A percentile compares a stretch with the other conserved stretches of the same genome.
Conservation (phyloP, 2,888 invertebrate genomes). For the Noctua comes region DNA sequence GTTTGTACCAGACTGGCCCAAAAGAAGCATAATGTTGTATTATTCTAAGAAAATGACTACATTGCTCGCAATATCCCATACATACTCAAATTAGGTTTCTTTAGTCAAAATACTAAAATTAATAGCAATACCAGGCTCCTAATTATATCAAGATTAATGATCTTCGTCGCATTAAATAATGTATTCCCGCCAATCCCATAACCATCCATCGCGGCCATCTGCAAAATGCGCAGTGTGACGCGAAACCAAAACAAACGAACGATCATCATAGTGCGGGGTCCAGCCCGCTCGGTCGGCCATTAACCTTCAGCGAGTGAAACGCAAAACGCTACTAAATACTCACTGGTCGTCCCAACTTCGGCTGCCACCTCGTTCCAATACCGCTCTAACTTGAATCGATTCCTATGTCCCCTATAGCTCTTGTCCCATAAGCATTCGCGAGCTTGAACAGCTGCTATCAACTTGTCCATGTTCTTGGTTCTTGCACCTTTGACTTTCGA, state of each 20-base stretch:
- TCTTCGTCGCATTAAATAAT: conserved; percentile 19
- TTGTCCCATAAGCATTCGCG: conserved; percentile 88
- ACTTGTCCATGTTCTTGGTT: conserved; percentile 86
- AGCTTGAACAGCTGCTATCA: conserved; percentile 87
- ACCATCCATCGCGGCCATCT: conserved; percentile 35
- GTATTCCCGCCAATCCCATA: conserved; percentile 8
- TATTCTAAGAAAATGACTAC: not conserved
- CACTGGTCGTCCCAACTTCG: conserved; percentile 87
- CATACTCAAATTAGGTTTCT: not conserved
- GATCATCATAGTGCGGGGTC: conserved; percentile 35
- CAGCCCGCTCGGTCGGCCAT: conserved; percentile 68
- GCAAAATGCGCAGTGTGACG: conserved; percentile 42
- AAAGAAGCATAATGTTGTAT: not conserved
- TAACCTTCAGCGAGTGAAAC: conserved; percentile 72
- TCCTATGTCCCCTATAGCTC: conserved; percentile 86
- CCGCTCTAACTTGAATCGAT: conserved; percentile 86
- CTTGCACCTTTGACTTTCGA: conserved; percentile 83
- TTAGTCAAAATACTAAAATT: conserved; percentile 8
- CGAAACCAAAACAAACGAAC: conserved; percentile 60
- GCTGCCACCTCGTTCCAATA: conserved; percentile 89
- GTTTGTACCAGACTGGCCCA: not conserved
- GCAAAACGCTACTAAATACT: conserved; percentile 86
- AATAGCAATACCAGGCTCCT: conserved; percentile 25
- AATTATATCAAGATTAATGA: conserved; percentile 42
- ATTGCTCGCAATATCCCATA: not conserved